These are phyloP conservation scores for Menidia menidia DNA, from an alignment of 2,797 vertebrate species.

Conservation along the genomic window DNA sequence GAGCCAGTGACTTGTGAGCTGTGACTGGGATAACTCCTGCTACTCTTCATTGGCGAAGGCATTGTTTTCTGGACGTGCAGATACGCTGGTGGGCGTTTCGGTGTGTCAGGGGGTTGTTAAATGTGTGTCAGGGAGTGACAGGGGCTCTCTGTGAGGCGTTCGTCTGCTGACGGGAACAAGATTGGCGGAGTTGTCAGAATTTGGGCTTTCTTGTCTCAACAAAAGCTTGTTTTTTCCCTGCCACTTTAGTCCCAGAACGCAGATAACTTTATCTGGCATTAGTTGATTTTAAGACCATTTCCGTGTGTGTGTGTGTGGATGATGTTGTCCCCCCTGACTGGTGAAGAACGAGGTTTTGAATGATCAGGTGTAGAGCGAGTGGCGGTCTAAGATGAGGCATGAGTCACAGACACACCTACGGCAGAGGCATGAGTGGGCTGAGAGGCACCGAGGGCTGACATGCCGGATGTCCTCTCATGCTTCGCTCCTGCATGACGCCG, in stretches of 20 bases:
- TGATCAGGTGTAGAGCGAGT: neutral
- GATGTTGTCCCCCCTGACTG: neutral
- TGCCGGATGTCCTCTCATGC: slow-evolving; percentile 36
- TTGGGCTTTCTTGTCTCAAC: slow-evolving; percentile 22
- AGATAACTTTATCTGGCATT: slow-evolving; percentile 1
- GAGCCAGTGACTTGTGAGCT: too few relatives aligned
- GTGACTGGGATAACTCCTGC: too few relatives aligned
- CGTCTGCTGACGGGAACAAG: slow-evolving; percentile 9
- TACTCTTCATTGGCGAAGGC: slow-evolving; percentile 21
- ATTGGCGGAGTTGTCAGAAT: slow-evolving; percentile 19
- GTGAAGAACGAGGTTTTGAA: slow-evolving; percentile 1
- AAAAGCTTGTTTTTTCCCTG: neutral
- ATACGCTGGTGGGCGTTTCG: slow-evolving; percentile 4
- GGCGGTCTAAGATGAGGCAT: slow-evolving; percentile 25
- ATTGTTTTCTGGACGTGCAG: slow-evolving; percentile 43
- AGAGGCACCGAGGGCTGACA: slow-evolving; percentile 36
- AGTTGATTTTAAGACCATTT: neutral
- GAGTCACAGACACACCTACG: slow-evolving; percentile 64
- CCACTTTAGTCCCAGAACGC: neutral
- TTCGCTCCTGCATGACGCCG: slow-evolving; percentile 51
- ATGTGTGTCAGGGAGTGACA: slow-evolving; percentile 59
- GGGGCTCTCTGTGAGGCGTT: slow-evolving; percentile 32
- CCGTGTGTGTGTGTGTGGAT: neutral
- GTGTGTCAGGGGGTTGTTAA: slow-evolving; percentile 41
- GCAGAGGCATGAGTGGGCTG: slow-evolving; percentile 61